Evolutionary conservation across 2,797 vertebrate genomes (phyloP).

Genomic region (Platalea minor): DNA sequence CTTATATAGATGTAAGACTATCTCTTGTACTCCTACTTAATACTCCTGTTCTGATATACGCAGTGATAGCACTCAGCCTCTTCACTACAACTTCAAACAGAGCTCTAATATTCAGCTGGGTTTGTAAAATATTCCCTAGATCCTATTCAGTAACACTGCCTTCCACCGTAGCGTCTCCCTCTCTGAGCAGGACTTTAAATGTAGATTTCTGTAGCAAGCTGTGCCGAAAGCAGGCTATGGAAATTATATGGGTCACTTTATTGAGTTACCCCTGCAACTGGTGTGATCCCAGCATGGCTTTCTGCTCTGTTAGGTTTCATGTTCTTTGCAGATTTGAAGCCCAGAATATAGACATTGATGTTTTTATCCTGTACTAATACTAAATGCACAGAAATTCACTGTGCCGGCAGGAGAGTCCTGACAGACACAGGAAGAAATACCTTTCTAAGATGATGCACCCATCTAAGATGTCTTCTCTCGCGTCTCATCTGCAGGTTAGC

Average conservation of each 20-base stretch:
- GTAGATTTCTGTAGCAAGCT: not conserved
- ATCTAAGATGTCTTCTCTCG: not conserved
- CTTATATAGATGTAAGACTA: not conserved
- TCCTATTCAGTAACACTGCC: not conserved
- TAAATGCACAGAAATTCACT: not conserved
- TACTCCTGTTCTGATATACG: not conserved
- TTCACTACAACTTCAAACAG: not conserved
- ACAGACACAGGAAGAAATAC: not conserved
- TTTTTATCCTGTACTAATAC: not conserved
- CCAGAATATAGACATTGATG: not conserved
- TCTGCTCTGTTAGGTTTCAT: not conserved
- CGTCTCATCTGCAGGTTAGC: not conserved
- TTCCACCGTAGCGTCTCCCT: accelerated
- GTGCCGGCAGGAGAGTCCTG: not conserved
- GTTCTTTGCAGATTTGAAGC: not conserved
- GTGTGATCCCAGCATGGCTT: not conserved
- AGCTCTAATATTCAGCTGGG: not conserved
- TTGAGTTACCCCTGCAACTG: not conserved
- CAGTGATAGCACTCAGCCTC: not conserved
- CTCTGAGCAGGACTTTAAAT: not conserved
- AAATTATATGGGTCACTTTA: not conserved
- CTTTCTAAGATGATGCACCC: not conserved
- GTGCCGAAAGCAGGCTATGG: not conserved
- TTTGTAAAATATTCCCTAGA: not conserved
- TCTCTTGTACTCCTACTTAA: not conserved